Percentiles rank a stretch among this genome's conserved stretches.
Conservation (phyloP, 2,888 invertebrate species). For the Ametastegia equiseti region DNA sequence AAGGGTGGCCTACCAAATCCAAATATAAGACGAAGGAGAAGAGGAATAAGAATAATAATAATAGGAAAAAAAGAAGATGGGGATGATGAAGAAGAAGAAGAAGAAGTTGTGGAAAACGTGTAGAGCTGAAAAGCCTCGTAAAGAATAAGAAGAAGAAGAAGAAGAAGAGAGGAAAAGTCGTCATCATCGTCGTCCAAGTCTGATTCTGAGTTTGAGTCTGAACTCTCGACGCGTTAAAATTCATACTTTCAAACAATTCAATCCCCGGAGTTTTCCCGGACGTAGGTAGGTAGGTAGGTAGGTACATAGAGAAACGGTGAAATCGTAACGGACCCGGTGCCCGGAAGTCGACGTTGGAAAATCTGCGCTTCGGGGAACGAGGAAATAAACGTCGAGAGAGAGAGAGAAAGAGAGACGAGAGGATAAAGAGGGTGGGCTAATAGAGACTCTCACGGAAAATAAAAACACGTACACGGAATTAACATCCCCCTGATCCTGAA, state of each 20-base stretch:
- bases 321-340: background rate
- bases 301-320: no score
- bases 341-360: background rate
- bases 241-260: slow-evolving; percentile 42
- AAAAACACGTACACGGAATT: slow-evolving; percentile 37
- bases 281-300: no score
- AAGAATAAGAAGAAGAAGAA: background rate
- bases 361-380: background rate
- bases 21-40: background rate
- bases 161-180: background rate
- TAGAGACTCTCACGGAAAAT: slow-evolving; percentile 15
- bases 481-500: slow-evolving; percentile 15
- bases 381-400: background rate
- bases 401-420: background rate
- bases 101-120: background rate
- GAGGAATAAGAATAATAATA: background rate
- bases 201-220: no score
- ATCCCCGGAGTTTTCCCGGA: slow-evolving; percentile 1
- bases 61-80: background rate
- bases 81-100: background rate
- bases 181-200: background rate
- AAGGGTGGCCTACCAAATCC: background rate
- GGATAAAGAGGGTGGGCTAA: background rate
- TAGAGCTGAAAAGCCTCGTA: background rate
- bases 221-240: slow-evolving; percentile 3